Evolutionary conservation across 37 sponge, comb jelly and placozoan species (phyloP).

Genomic region (Ephydatia muelleri): DNA sequence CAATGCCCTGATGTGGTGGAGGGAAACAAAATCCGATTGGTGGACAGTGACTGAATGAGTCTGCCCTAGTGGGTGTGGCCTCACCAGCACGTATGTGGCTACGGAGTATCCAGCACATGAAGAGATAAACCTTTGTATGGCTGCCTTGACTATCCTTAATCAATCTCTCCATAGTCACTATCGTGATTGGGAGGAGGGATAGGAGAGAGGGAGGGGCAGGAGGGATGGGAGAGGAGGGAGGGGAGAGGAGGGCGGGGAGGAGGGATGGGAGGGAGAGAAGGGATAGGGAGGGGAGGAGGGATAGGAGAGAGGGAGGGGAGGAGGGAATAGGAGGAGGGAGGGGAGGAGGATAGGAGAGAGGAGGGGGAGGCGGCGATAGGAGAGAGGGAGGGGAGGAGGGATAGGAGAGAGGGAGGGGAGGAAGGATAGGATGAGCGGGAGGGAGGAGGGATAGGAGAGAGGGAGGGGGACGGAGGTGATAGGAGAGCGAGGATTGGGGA

Average conservation of each 20-base stretch:
- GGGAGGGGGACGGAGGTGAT: not conserved
- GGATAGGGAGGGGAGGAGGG: not conserved
- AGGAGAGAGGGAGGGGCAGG: not conserved
- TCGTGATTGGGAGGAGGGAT: not conserved
- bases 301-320: no score
- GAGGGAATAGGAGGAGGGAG: not conserved
- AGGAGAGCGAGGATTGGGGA: not conserved
- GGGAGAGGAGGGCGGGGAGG: not conserved
- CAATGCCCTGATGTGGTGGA: conserved; percentile 53
- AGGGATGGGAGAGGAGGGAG: not conserved
- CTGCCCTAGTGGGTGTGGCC: not conserved
- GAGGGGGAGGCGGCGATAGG: no score
- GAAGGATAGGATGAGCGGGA: not conserved
- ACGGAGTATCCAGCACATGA: conserved; percentile 92
- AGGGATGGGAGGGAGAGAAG: not conserved
- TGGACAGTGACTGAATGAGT: not conserved
- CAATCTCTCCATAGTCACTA: conserved; percentile 55
- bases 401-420: no score
- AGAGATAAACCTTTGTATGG: conserved; percentile 51
- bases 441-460: not conserved
- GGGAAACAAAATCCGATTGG: not conserved
- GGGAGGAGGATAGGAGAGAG: no score
- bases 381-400: no score
- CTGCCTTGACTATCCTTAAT: conserved; percentile 55
- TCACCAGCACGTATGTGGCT: conserved; percentile 81